Evolutionary conservation across 1,140 invertebrate genomes (phyloP), one percentile per base, ranked within the genome.

Genomic region (Ips nitidus): DNA sequence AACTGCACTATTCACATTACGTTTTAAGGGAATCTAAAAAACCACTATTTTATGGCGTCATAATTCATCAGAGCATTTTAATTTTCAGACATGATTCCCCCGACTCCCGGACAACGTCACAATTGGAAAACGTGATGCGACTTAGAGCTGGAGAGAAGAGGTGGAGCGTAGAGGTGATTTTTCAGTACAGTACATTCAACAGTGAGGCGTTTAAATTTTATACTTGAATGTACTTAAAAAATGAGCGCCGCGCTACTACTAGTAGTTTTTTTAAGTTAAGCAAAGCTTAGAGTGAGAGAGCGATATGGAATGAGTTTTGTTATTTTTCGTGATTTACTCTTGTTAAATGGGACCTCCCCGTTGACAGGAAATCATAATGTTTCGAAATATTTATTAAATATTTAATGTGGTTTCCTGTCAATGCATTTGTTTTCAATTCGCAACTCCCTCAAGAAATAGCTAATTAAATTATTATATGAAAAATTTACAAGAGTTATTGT

Each of bases 41-140:
- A 22, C 22, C 22, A 22, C 22, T 22, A 22, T 22, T 22, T 22
- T 22, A 22, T 22, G 22, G 22, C 22, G 22, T 22, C 22, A 22
- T 22, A 55, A 55, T 38, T 38, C 1, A 36, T 55, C 1, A 2
- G 5, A 36, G 1, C 37, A 22, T 55, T 55, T 55, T 55, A 22
- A 37, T 37, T 71, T 60, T 53, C 40, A 71, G 95, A 98, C 80
- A 97, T 98, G 94, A 96, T 98, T 75, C 93, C 94, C n/a, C 86
- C 86, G 43, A 82, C 76, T 41, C 72, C 77, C 22, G 77, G 77
- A 42, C 77, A 78, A 63, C 77, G 79, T 43, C 80, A 81, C 71
- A 81, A 81, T 67, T 81, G 80, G 80, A 81, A 81, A 70, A 81
- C 80, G 77, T 81, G 80, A 81, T 80, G 74, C 74, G 69, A 69